Base-by-base conservation (phyloP, 1,140 invertebrate species). In the Drosophila orosa region DNA sequence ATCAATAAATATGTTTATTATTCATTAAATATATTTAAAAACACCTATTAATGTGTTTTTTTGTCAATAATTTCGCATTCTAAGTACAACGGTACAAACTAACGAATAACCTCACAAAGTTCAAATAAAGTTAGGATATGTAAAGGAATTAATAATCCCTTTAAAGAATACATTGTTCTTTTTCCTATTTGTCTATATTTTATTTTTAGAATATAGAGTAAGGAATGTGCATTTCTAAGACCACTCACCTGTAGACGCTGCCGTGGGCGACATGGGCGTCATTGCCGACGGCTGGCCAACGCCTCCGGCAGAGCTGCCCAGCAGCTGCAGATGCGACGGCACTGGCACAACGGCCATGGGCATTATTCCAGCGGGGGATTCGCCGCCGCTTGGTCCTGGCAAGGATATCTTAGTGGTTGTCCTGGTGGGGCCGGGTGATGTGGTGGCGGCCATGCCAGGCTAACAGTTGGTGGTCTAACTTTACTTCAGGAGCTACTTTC, bases 201-300 rank as follows among this genome's bases (percentile, higher is more conserved):
- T 15, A 15, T 33, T 3, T 0, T 19, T 40, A 8, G 3, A 40
- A 40, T 40, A 1, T 40, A 8, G 3, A 40, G 17, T 40, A 1
- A 12, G 3, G 1, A 10, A 8, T 29, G 9, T 29, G 0, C 9
- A 29, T 29, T 8, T 29, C 27, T 9, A n/a, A 15, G 13, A 33
- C 22, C 29, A 75, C 82, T 86, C 40, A 86, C 82, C 83, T 83
- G 83, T 72, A 47, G 82, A 52, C 10, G 67, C 67, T 19, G 65
- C 50, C 54, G 82, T 87, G 71, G 82, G 65, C 24, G 82, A 66
- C 47, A 71, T 39, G 39, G 77, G 74, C 31, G 78, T 50, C 44
- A 79, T 76, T 84, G 77, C 80, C 81, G 80, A 45, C 81, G 80
- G 81, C 81, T 76, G 80, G 12, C 56, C 54, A 22, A 39, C 52